Conservation (phyloP, 2,797 vertebrate species). For the Neostethus bicornis region DNA sequence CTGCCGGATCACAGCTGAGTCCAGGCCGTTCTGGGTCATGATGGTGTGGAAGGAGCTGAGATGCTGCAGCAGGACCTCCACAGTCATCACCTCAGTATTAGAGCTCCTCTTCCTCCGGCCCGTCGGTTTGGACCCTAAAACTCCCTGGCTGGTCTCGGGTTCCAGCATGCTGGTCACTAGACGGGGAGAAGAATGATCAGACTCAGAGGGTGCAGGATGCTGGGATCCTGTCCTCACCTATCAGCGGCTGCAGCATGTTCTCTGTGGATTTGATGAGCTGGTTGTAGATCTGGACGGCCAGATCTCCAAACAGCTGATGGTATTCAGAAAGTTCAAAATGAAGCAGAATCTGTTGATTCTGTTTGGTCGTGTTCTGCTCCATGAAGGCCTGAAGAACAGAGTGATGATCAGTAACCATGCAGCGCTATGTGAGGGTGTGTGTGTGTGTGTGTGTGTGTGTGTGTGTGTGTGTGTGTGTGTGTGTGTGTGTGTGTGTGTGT, state of each 20-base stretch:
- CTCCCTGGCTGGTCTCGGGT: slow-evolving; percentile 91
- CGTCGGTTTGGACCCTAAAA: slow-evolving; percentile 91
- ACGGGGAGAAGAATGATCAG: slow-evolving; percentile 1
- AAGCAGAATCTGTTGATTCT: slow-evolving; percentile 93
- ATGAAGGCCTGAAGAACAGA: slow-evolving; percentile 71
- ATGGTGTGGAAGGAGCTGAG: slow-evolving; percentile 87
- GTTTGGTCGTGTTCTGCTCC: slow-evolving; percentile 89
- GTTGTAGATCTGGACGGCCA: slow-evolving; percentile 96
- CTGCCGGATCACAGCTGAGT: slow-evolving; percentile 89
- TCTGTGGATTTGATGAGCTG: slow-evolving; percentile 92
- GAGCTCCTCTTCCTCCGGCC: slow-evolving; percentile 91
- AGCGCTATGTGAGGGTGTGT: no score
- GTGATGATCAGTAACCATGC: no score
- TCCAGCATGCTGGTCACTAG: slow-evolving; percentile 96
- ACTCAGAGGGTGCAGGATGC: not conserved
- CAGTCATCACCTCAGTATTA: slow-evolving; percentile 84
- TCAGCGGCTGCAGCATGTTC: slow-evolving; percentile 90
- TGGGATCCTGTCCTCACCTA: slow-evolving; percentile 76
- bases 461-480: no score
- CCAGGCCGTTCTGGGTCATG: slow-evolving; percentile 91
- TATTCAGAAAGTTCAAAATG: slow-evolving; percentile 98
- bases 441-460: no score
- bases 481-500: no score
- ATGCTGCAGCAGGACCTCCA: slow-evolving; percentile 90
- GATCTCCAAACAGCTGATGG: slow-evolving; percentile 89